These are phyloP conservation scores for Epizoanthus ramosus DNA, from an alignment of 92 coral and sea anemone genomes.

Conservation along the genomic window DNA sequence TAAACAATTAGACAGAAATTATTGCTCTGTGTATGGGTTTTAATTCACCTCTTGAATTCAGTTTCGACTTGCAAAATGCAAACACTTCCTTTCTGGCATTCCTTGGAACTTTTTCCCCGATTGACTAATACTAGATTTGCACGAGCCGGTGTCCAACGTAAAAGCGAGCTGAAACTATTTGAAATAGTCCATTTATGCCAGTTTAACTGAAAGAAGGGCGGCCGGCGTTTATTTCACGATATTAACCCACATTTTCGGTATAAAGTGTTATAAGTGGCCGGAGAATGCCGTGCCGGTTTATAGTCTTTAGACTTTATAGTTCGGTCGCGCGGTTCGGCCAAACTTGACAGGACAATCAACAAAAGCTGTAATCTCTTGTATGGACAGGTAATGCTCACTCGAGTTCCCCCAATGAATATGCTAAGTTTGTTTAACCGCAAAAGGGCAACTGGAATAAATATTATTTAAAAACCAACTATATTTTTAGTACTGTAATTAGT, in stretches of 20 bases:
- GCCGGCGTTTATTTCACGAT: background rate
- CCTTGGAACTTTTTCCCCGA: background rate
- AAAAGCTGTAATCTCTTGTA: too few species aligned
- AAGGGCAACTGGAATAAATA: constrained; percentile 12
- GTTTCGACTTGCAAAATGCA: constrained; percentile 9
- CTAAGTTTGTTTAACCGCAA: background rate
- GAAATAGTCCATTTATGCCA: background rate
- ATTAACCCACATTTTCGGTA: background rate
- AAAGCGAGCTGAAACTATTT: constrained; percentile 18
- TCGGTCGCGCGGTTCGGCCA: too few species aligned
- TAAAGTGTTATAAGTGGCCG: too few species aligned
- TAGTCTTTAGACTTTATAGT: too few species aligned
- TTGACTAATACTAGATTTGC: constrained; percentile 1
- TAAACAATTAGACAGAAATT: too few species aligned
- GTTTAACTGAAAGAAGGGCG: background rate
- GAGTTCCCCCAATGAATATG: background rate
- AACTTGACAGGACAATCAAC: too few species aligned
- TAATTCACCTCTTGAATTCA: background rate
- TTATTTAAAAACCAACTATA: background rate
- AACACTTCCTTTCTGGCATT: constrained; percentile 3
- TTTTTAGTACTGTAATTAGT: constrained; percentile 2
- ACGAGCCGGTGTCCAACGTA: background rate
- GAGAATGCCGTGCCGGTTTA: too few species aligned
- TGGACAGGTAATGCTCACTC: too few species aligned
- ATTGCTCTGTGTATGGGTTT: background rate